These are phyloP conservation scores for Aphrocallistes beatrix DNA, from an alignment of 37 sponge, comb jelly and placozoan genomes.

Conservation along the genomic window DNA sequence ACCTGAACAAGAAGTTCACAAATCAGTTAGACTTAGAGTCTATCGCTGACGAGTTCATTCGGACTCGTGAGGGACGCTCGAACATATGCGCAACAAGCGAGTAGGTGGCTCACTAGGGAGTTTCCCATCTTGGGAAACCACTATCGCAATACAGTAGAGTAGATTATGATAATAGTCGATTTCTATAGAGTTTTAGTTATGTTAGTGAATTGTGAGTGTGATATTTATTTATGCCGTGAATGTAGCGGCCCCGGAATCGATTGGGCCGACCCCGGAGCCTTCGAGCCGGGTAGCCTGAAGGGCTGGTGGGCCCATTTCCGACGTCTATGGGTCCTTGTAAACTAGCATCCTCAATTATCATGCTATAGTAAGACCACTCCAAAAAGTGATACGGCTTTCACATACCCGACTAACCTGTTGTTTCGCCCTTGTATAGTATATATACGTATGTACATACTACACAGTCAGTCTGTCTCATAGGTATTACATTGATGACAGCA, in stretches of 20 bases:
- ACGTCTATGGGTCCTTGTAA: too few relatives aligned
- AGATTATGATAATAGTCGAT: not conserved
- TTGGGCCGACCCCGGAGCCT: not conserved
- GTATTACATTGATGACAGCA: too few relatives aligned
- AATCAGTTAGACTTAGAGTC: not conserved
- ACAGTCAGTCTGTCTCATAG: too few relatives aligned
- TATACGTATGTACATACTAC: too few relatives aligned
- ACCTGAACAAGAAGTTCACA: not conserved
- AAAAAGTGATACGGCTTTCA: too few relatives aligned
- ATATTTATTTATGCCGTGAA: not conserved
- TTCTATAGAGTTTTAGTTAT: not conserved
- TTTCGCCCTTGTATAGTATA: too few relatives aligned
- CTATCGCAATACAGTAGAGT: not conserved
- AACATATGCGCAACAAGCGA: not conserved
- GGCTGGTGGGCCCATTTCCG: too few relatives aligned
- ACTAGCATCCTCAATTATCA: too few relatives aligned
- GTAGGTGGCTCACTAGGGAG: not conserved
- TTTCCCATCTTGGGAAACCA: not conserved
- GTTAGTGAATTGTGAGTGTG: not conserved
- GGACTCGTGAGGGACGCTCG: not conserved
- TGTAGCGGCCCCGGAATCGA: not conserved
- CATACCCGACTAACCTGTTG: too few relatives aligned
- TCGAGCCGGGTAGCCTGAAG: too few relatives aligned
- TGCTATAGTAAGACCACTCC: too few relatives aligned
- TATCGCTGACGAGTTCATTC: not conserved